Percentiles rank a stretch among this genome's conserved stretches.
These are phyloP conservation scores for Microctenopoma lineatum DNA, from an alignment of 2,797 vertebrate genomes.

Conservation along the genomic window DNA sequence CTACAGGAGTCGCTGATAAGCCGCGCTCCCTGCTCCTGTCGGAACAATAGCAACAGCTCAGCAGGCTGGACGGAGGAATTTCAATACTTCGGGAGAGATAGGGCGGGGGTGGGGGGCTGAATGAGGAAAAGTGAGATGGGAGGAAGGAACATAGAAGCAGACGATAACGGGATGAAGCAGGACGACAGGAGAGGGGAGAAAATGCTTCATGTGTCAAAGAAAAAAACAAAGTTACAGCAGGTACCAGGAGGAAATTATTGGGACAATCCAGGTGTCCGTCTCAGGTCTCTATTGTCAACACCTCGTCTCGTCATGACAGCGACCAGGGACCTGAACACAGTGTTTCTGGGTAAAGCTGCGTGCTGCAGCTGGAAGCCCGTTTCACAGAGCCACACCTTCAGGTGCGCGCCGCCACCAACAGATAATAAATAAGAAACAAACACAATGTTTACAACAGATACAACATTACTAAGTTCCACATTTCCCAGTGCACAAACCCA, in stretches of 20 bases:
- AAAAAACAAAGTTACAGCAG: conserved; percentile 13
- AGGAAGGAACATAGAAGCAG: conserved; percentile 4
- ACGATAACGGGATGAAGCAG: neutral
- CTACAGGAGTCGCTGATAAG: conserved; percentile 55
- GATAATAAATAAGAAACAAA: conserved; percentile 44
- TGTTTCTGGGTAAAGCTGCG: conserved; percentile 59
- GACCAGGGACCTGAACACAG: conserved; percentile 54
- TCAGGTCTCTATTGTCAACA: conserved; percentile 30
- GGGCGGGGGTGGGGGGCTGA: conserved; percentile 8
- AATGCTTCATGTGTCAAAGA: conserved; percentile 4
- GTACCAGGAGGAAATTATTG: conserved; percentile 18
- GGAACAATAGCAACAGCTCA: conserved; percentile 68
- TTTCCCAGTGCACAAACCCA: conserved; percentile 55
- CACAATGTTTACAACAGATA: conserved; percentile 71
- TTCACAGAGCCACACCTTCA: conserved; percentile 59
- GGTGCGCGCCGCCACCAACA: conserved; percentile 27
- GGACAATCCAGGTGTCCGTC: too few species aligned
- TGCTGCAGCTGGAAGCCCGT: conserved; percentile 71
- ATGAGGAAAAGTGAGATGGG: conserved; percentile 22
- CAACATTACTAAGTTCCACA: conserved; percentile 61
- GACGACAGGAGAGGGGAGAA: conserved; percentile 14
- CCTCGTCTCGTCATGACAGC: conserved; percentile 51
- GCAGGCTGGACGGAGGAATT: conserved; percentile 67
- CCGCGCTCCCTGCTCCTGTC: conserved; percentile 14
- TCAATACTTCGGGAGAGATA: conserved; percentile 67